Evolutionary conservation across 2,113 vertebrate genomes (phyloP), one percentile per base, ranked within the genome.

Genomic region (Chionodraco myersi): DNA sequence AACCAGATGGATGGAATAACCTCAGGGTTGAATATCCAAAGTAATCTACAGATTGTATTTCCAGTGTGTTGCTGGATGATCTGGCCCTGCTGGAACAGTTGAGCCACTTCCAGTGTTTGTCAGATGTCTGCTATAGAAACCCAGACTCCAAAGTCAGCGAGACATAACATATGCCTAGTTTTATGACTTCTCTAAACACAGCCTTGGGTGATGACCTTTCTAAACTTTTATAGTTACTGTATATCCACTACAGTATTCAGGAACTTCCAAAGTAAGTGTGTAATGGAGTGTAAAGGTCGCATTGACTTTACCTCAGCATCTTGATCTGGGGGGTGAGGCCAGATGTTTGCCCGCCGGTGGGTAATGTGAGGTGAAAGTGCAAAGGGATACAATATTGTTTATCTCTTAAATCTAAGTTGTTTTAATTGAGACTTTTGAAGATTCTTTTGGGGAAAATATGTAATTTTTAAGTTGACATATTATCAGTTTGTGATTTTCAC

Each of bases 261-360:
- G 4, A 8, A 23, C 14, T 63, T 60, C 36, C 15, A 41, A 60
- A 75, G 41, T 15, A 63, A 41, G 26, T 60, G 10, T 36, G 47
- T 18, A 76, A 73, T 75, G 48, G 48, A 75, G 54, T 12, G 1
- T 23, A 60, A 60, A 80, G 68, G 82, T 84, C 78, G 64, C 41
- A 26, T 7, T 75, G 77, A 71, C 81, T 78, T 81, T 84, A 71
- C 34, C 64, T 71, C 84, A 66, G 75, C 58, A 21, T 57, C 36
- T 34, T 49, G 60, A 41, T 41, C 61, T 75, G 66, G 44, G 23
- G 18, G 49, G 60, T 26, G 65, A 71, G 49, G 56, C 56, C 78
- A 84, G 82, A 81, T 82, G 82, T 79, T 57, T 56, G 10, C 57
- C 18, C 51, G 49, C 7, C 77, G 58, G 60, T 73, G 53, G 59